Evolutionary conservation across 2,888 invertebrate species (phyloP).

Genomic region (Tromatobia lineatoria): DNA sequence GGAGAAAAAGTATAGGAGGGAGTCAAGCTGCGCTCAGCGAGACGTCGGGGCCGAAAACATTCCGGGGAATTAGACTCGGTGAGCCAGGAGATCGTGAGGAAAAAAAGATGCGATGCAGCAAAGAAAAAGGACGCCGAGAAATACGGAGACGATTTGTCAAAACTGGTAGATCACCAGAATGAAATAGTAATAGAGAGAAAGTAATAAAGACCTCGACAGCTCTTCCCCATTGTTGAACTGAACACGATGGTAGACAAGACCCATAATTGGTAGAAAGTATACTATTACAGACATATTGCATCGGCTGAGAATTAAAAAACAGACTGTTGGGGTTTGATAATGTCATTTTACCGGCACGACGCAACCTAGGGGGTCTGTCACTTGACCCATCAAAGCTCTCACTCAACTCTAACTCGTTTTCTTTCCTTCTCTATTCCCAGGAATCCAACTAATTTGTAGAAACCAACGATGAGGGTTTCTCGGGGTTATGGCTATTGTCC

Average conservation of each 20-base stretch:
- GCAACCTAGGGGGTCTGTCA: slow-evolving; percentile 74
- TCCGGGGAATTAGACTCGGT: slow-evolving; percentile 83
- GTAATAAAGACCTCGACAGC: slow-evolving; percentile 37
- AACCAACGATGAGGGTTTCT: slow-evolving; percentile 73
- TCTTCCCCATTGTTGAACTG: slow-evolving; percentile 81
- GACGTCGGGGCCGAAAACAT: slow-evolving; percentile 82
- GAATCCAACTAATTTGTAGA: neutral
- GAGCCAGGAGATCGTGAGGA: slow-evolving; percentile 76
- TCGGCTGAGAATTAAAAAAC: slow-evolving; percentile 21
- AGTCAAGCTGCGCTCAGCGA: slow-evolving; percentile 83
- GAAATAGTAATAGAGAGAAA: slow-evolving; percentile 15
- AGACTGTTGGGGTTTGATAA: slow-evolving; percentile 72
- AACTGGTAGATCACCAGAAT: slow-evolving; percentile 71
- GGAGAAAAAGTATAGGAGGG: slow-evolving; percentile 68
- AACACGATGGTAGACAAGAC: slow-evolving; percentile 76
- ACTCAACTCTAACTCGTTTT: slow-evolving; percentile 9
- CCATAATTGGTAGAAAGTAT: slow-evolving; percentile 33
- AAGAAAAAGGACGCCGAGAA: slow-evolving; percentile 72
- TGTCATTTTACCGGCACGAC: slow-evolving; percentile 70
- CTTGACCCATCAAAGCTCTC: slow-evolving; percentile 79
- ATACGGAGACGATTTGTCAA: slow-evolving; percentile 82
- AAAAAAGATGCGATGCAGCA: slow-evolving; percentile 35
- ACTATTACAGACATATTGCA: neutral
- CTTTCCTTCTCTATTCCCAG: slow-evolving; percentile 11
- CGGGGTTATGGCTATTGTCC: slow-evolving; percentile 77